A percentile compares a stretch with the other conserved stretches of the same genome.
These are phyloP conservation scores for Chelmon rostratus DNA, from an alignment of 2,797 vertebrate species.

Conservation along the genomic window DNA sequence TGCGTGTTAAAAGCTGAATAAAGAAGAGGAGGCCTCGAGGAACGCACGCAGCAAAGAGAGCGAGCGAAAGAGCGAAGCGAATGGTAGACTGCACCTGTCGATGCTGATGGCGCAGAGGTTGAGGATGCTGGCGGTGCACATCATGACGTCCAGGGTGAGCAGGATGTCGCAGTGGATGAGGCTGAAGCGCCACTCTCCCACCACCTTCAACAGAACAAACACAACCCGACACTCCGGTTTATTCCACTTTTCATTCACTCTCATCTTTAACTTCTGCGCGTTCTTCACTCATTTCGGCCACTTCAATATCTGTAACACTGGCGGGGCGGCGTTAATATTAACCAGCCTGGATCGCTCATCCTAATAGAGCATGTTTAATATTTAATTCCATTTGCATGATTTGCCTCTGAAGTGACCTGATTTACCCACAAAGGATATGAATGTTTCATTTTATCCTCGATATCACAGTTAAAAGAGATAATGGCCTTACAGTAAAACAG, in stretches of 20 bases:
- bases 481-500: fast-evolving
- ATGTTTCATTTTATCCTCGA: background rate
- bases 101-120: conserved; percentile 90
- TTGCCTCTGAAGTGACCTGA: background rate
- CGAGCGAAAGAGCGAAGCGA: background rate
- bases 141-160: conserved; percentile 88
- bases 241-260: too few relatives aligned
- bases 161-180: conserved; percentile 88
- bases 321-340: conserved; percentile 3
- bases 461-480: background rate
- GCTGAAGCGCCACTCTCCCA: conserved; percentile 87
- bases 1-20: background rate
- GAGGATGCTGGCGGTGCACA: conserved; percentile 90
- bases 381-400: background rate
- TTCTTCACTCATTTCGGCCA: background rate
- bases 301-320: background rate
- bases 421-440: background rate
- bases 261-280: background rate
- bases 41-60: background rate
- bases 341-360: background rate
- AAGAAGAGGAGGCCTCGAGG: background rate
- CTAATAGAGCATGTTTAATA: background rate
- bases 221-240: background rate
- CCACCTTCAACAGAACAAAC: conserved; percentile 77
- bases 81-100: conserved; percentile 78